Evolutionary conservation across 2,888 invertebrate genomes (phyloP).

Genomic region (Osmoderma eremita): DNA sequence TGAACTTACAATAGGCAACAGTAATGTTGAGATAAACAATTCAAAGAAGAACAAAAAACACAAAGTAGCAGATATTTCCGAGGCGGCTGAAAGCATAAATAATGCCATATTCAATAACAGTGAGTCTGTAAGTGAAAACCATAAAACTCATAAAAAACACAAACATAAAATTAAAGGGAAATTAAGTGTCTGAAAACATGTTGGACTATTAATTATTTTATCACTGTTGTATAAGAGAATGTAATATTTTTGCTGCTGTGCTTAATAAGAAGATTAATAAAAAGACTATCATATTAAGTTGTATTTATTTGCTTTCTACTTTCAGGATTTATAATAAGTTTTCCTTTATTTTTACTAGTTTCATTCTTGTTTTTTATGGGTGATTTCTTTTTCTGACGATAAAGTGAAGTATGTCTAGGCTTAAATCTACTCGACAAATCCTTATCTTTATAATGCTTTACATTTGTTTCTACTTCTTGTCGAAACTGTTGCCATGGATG

Average conservation of each 20-base stretch:
- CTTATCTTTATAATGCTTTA: conserved; percentile 56
- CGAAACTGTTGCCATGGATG: conserved; percentile 76
- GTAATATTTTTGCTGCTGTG: not conserved
- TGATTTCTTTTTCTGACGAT: conserved; percentile 54
- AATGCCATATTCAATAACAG: too few relatives aligned
- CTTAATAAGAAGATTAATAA: not conserved
- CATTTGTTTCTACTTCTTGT: conserved; percentile 55
- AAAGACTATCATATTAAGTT: conserved; percentile 1
- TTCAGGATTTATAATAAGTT: conserved; percentile 8
- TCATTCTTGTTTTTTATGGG: conserved; percentile 11
- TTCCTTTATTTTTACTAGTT: conserved; percentile 5
- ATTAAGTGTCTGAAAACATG: conserved; percentile 30
- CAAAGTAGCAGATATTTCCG: not conserved
- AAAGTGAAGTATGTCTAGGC: conserved; percentile 55
- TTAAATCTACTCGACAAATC: conserved; percentile 57
- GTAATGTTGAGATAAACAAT: not conserved
- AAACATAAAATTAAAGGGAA: conserved; percentile 40
- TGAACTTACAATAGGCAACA: too few relatives aligned
- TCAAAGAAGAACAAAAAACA: conserved; percentile 8
- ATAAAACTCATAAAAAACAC: conserved; percentile 33
- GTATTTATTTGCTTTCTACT: conserved; percentile 22
- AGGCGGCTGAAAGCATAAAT: too few relatives aligned
- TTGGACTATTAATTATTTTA: not conserved
- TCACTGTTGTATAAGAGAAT: not conserved
- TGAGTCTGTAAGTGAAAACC: conserved; percentile 1